Evolutionary conservation across 2,888 invertebrate species (phyloP).

Genomic region (Drosophila yooni): DNA sequence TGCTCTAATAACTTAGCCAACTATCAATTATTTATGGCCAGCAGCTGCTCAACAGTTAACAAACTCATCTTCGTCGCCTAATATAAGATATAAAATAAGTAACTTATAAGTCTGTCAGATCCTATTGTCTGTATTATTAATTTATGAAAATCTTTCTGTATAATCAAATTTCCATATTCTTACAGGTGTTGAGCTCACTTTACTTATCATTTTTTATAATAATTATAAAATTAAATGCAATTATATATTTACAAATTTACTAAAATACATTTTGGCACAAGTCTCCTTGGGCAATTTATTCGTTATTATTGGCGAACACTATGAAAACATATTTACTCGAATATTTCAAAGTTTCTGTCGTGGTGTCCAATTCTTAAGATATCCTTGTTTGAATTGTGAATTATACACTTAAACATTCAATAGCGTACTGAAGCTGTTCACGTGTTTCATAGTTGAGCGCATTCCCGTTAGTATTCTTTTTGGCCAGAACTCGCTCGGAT

Average conservation of each 20-base stretch:
- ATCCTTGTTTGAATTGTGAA: background rate
- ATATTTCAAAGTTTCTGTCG: background rate
- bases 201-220: background rate
- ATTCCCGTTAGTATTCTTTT: slow-evolving; percentile 2
- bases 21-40: slow-evolving; percentile 27
- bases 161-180: background rate
- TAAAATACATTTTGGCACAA: no score
- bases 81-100: no score
- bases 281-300: background rate
- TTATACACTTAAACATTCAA: background rate
- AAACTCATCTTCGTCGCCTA: background rate
- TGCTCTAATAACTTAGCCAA: slow-evolving; percentile 40
- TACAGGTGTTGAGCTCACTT: background rate
- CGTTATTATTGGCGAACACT: background rate
- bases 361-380: background rate
- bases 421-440: background rate
- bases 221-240: background rate
- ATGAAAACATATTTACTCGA: background rate
- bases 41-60: slow-evolving; percentile 34
- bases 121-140: no score
- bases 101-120: no score
- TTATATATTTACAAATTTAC: background rate
- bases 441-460: slow-evolving; percentile 15
- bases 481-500: slow-evolving; percentile 8
- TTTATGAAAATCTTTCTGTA: background rate